Base-by-base conservation (phyloP, 2,113 vertebrate genomes). In the Scomber scombrus region DNA sequence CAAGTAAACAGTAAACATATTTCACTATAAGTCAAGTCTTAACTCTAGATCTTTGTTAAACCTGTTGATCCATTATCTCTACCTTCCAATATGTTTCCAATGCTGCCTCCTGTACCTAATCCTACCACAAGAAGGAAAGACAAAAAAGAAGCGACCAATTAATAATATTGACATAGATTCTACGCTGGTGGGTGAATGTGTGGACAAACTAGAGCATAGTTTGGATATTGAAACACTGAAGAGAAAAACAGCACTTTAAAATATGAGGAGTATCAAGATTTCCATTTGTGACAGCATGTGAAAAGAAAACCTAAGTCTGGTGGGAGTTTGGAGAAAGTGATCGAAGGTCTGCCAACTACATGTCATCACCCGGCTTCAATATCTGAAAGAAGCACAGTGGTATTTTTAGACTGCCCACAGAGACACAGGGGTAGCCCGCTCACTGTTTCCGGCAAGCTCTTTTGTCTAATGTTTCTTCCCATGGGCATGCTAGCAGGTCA, bases 381-480 rank as follows among this genome's bases (percentile, higher is more conserved):
- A 88, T 94, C 84, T 89, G 90, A 94, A 92, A 82, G 82, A 78
- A 71, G 83, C 83, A 10, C 82, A 40, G 75, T 84, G 73, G 91
- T 93, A 93, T 94, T 92, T 93, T 88, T 65, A 81, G 80, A 85
- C 71, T 73, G 67, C 88, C 88, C 80, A 85, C 81, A 47, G 91
- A 87, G 89, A 88, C 66, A 58, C 71, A 54, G 66, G 82, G 84
- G 80, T 34, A 58, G 82, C 40, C 85, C 75, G 43, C 81, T 91
- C 85, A 45, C 45, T 70, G 85, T 80, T 75, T 88, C 89, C 81
- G 81, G 86, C 84, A 81, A 51, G 70, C 46, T 88, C 82, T 75
- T 90, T 89, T 86, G 93, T 92, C 81, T 91, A 83, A 70, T 60
- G 79, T 92, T 91, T 89, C 90, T 91, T 91, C 92, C 85, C 90